phyloP scores from a whole-genome alignment of 2,113 vertebrate genomes.

The Lanius ludovicianus region DNA sequence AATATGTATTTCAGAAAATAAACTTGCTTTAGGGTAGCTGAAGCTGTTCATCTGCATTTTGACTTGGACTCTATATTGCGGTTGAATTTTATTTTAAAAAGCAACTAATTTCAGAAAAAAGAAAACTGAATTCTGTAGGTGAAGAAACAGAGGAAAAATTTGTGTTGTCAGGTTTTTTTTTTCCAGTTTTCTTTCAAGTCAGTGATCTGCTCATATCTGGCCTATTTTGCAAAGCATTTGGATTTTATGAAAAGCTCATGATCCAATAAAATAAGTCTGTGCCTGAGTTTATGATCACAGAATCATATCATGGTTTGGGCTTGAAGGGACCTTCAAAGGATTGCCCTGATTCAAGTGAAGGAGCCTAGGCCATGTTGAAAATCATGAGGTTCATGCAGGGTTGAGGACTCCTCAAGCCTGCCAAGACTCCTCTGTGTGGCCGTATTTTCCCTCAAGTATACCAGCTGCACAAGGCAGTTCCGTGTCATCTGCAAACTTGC shows the following conservation, averaged over 20 bases:
- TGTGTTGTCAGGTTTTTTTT: not conserved
- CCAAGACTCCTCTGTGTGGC: not conserved
- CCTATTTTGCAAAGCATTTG: not conserved
- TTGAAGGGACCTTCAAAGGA: not conserved
- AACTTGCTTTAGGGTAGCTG: not conserved
- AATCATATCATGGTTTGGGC: not conserved
- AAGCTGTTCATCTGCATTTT: not conserved
- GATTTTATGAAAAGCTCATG: not conserved
- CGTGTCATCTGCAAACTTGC: not conserved
- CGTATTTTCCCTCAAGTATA: not conserved
- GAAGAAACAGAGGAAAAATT: not conserved
- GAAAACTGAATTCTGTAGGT: not conserved
- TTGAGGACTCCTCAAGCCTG: not conserved
- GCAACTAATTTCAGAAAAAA: not conserved
- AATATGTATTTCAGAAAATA: not conserved
- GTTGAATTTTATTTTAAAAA: not conserved
- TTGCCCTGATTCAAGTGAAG: not conserved
- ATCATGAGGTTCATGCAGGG: not conserved
- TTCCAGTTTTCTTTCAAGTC: not conserved
- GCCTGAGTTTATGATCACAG: not conserved
- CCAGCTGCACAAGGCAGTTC: not conserved
- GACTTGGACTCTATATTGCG: not conserved
- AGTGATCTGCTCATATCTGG: not conserved
- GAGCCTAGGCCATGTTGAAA: not conserved
- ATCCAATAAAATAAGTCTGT: not conserved